These are phyloP conservation scores for Bos indicus DNA, from an alignment of 2,113 vertebrate species.

Conservation along the genomic window DNA sequence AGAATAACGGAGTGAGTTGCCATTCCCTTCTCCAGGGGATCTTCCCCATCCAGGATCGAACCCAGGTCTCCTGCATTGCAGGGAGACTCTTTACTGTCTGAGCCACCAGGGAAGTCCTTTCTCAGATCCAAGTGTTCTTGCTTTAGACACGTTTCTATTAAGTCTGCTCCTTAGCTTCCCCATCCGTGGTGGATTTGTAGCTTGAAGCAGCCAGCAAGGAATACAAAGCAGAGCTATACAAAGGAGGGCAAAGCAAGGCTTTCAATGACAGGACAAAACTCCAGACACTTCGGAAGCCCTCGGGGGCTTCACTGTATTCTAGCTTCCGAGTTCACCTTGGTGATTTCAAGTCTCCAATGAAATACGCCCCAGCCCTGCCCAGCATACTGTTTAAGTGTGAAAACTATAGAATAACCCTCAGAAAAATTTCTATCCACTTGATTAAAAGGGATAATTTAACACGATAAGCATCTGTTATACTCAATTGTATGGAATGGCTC, in stretches of 20 bases:
- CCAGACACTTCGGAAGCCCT: not conserved
- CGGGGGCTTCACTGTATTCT: not conserved
- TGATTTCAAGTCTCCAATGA: not conserved
- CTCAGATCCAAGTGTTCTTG: fast-evolving
- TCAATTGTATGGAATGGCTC: not conserved
- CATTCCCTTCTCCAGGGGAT: not conserved
- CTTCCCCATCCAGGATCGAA: not conserved
- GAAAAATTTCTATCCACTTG: not conserved
- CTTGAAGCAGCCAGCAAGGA: not conserved
- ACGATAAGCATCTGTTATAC: not conserved
- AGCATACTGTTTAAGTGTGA: not conserved
- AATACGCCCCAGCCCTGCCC: fast-evolving
- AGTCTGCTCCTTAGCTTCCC: not conserved
- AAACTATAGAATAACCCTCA: not conserved
- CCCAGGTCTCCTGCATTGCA: not conserved
- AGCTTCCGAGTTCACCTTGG: not conserved
- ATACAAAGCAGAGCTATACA: not conserved
- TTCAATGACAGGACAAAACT: fast-evolving
- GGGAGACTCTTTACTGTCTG: not conserved
- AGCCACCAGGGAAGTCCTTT: not conserved
- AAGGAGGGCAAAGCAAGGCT: not conserved
- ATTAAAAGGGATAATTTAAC: not conserved
- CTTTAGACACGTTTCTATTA: not conserved
- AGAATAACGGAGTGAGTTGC: not conserved
- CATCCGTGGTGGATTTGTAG: fast-evolving